These are phyloP conservation scores for Hydractinia symbiolongicarpus DNA, from an alignment of 30 jellyfish, hydroid and myxozoan species.

Conservation along the genomic window DNA sequence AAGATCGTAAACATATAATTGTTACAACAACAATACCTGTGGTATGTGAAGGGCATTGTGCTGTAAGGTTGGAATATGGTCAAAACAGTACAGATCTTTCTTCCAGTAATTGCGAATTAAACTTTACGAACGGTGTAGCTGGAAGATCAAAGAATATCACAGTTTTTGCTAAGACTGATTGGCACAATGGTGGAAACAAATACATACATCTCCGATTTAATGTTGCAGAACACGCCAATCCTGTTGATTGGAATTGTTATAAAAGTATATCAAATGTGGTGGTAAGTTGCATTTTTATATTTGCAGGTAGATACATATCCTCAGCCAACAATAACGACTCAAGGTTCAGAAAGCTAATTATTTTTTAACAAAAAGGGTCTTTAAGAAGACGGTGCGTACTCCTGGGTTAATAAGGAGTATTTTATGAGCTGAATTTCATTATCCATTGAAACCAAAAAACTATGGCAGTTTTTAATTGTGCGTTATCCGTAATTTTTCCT, in stretches of 20 bases:
- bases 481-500: too few species aligned
- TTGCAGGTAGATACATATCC: too few species aligned
- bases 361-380: too few species aligned
- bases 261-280: slow-evolving; percentile 46
- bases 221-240: slow-evolving; percentile 38
- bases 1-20: slow-evolving; percentile 33
- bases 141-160: not conserved
- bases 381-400: too few species aligned
- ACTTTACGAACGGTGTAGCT: not conserved
- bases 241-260: slow-evolving; percentile 71
- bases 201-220: not conserved
- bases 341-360: too few species aligned
- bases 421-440: too few species aligned
- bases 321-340: too few species aligned
- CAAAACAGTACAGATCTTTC: slow-evolving; percentile 33
- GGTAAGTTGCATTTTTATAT: slow-evolving; percentile 41
- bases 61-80: slow-evolving; percentile 51
- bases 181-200: not conserved
- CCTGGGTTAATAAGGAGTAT: too few species aligned
- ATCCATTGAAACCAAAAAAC: too few species aligned
- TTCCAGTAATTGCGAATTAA: not conserved
- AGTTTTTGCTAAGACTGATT: not conserved
- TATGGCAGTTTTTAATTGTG: too few species aligned
- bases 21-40: slow-evolving; percentile 58
- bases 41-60: slow-evolving; percentile 45